Evolutionary conservation across 2,113 vertebrate genomes (phyloP), one percentile per base, ranked within the genome.

Genomic region (Ptyas mucosa): DNA sequence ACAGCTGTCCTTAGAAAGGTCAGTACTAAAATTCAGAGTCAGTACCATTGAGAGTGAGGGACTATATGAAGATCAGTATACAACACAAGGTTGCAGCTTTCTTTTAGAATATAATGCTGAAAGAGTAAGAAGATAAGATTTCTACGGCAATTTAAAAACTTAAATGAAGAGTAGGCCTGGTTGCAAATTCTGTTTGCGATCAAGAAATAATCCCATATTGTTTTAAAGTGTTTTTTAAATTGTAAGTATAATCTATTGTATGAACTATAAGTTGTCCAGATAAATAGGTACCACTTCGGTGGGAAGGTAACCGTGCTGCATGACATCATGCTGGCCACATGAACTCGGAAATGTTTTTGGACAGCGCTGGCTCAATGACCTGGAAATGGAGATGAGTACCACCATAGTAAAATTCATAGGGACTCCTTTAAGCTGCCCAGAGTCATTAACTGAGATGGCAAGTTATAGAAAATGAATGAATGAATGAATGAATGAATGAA

Each of bases 1-100:
- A 89, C 93, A 54, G 23, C 75, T 91, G 87, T 64, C 69, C 85
- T 89, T 21, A 34, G 94, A 97, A 97, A 97, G 93, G 91, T 97
- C 95, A 96, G 53, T 89, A 29, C 20, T 94, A 94, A 69, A 91
- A 94, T 96, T 93, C n/a, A 94, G 88, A 93, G 51, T 24, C 58
- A 90, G 61, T 93, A 95, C 94, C 92, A 92, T 93, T 92, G 93
- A 93, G 92, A 26, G 20, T 86, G 88, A 95, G 57, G 91, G 94
- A 96, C 95, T 95, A 90, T 92, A 94, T 61, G 75, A 93, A 43
- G 0, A 3, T 93, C 91, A 96, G 97, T 89, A 94, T 88, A 29
- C 12, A 87, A 53, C 18, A 92, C 94, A 94, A 53, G 58, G 88
- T 93, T 61, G 95, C 92, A 69, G 94, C 87, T 95, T 93, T 86